Conservation (phyloP, 1,140 invertebrate genomes). For the Drosophila biarmipes region DNA sequence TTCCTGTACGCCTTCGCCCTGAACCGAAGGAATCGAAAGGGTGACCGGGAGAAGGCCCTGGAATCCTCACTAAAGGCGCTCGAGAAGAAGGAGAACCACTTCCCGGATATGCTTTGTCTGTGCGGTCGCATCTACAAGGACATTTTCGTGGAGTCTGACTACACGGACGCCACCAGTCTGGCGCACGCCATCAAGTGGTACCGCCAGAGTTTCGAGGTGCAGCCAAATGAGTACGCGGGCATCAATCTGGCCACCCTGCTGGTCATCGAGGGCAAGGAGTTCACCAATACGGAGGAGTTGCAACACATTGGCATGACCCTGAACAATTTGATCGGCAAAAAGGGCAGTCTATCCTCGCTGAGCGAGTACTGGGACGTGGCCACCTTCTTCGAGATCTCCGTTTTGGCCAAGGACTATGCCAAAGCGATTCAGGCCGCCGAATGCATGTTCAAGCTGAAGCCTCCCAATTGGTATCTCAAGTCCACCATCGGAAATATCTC, state of each 20-base stretch:
- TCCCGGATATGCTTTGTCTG: constrained; percentile 98
- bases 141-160: constrained; percentile 98
- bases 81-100: constrained; percentile 96
- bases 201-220: constrained; percentile 98
- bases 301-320: constrained; percentile 94
- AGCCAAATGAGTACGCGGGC: constrained; percentile 99
- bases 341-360: constrained; percentile 96
- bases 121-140: constrained; percentile 99
- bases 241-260: constrained; percentile 99
- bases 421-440: constrained; percentile 99
- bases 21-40: constrained; percentile 96
- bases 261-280: constrained; percentile 98
- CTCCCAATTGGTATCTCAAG: constrained; percentile 99
- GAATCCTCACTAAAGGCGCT: constrained; percentile 95
- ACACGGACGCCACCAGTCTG: constrained; percentile 94
- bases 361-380: constrained; percentile 99
- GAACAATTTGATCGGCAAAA: constrained; percentile 99
- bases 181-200: constrained; percentile 99
- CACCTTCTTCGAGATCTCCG: constrained; percentile 99
- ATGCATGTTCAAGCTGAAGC: constrained; percentile 99
- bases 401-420: constrained; percentile 97
- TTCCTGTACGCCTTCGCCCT: constrained; percentile 98
- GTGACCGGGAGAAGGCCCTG: constrained; percentile 97
- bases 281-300: constrained; percentile 95
- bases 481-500: constrained; percentile 99